phyloP scores from a whole-genome alignment of 2,797 vertebrate genomes.

The Fistularia tabacaria region DNA sequence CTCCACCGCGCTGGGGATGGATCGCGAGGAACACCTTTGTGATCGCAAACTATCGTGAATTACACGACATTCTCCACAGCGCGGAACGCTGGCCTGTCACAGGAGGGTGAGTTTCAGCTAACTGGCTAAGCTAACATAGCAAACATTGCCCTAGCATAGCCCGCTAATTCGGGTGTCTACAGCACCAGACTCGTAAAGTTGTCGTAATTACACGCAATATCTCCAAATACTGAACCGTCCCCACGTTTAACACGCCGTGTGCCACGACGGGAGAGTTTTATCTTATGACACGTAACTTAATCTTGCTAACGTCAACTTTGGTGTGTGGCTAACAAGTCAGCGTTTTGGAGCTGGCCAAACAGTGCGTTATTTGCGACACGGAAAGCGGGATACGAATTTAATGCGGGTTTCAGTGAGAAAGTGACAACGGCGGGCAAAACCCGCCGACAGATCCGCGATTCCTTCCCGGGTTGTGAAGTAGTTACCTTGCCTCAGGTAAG shows the following conservation, averaged over 20 bases:
- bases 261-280: constrained; percentile 6
- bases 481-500: too few species aligned
- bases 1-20: constrained; percentile 17
- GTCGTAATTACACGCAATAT: not conserved
- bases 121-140: constrained; percentile 64
- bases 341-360: constrained; percentile 16
- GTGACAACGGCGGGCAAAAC: too few species aligned
- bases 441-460: too few species aligned
- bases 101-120: constrained; percentile 73
- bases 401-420: too few species aligned
- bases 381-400: too few species aligned
- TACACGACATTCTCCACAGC: constrained; percentile 50
- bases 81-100: constrained; percentile 70
- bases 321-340: constrained; percentile 47
- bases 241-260: not conserved
- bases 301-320: constrained; percentile 55
- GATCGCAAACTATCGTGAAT: constrained; percentile 52
- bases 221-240: not conserved
- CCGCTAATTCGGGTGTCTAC: constrained; percentile 14
- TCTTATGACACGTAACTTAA: constrained; percentile 61
- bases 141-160: constrained; percentile 50
- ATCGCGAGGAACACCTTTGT: constrained; percentile 14
- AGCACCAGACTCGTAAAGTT: not conserved
- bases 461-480: too few species aligned
- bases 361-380: too few species aligned